These are phyloP conservation scores for Tyrannus savana DNA, from an alignment of 2,113 vertebrate species.

Conservation along the genomic window DNA sequence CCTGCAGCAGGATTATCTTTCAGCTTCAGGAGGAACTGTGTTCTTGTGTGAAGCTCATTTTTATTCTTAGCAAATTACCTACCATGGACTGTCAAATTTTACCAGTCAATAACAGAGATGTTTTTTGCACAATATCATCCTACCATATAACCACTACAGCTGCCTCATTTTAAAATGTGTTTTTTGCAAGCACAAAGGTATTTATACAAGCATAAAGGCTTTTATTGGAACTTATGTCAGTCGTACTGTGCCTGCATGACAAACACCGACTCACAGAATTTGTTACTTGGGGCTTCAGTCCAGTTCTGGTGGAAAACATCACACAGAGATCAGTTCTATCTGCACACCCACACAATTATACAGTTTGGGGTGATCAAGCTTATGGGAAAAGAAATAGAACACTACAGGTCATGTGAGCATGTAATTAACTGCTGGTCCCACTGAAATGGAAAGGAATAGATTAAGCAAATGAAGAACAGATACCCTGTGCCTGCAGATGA, in stretches of 20 bases:
- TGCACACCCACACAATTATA: too few species aligned
- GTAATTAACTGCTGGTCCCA: neutral
- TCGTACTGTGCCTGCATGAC: neutral
- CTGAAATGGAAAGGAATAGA: constrained; percentile 22
- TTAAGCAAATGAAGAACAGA: constrained; percentile 33
- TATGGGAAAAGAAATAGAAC: constrained; percentile 9
- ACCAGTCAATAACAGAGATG: neutral
- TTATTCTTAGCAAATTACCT: neutral
- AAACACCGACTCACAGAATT: neutral
- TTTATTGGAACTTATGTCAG: neutral
- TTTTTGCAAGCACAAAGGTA: neutral
- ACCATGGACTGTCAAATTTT: neutral
- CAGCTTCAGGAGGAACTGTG: neutral
- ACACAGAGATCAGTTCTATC: neutral
- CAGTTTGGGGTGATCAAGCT: neutral
- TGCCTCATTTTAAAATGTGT: neutral
- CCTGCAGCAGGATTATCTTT: neutral
- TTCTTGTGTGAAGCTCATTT: neutral
- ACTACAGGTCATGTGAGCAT: neutral
- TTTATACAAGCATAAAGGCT: neutral
- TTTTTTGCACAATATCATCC: neutral
- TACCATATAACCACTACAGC: neutral
- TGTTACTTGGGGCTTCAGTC: neutral
- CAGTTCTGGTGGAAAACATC: neutral
- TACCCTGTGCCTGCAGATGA: neutral